Evolutionary conservation across 1,140 invertebrate genomes (phyloP), one percentile per base, ranked within the genome.

Genomic region (Trichonephila clavata): DNA sequence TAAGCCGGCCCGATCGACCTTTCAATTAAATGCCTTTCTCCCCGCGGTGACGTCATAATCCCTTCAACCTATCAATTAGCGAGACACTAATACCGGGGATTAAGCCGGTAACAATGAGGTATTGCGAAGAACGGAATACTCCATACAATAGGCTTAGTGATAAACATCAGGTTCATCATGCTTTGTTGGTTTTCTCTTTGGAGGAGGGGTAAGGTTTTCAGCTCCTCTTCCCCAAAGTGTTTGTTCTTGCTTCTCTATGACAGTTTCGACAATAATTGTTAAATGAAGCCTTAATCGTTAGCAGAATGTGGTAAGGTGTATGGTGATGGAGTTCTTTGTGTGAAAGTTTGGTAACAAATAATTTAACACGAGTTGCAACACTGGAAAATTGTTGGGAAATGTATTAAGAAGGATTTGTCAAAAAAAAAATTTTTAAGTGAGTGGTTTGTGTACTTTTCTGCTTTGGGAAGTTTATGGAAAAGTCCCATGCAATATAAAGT

Each of bases 21-120:
- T 84, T 81, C 90, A 92, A 92, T 92, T 92, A 84, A 84, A 92
- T 61, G 81, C 80, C 24, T 60, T 83, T 80, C 65, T 68, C 80
- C 32, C 50, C 80, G 61, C 81, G 57, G 59, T 92, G 90, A 92
- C 90, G 90, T 92, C 81, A 92, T 92, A 92, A 92, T 92, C 90
- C 90, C 90, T 92, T 92, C 90, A 92, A 92, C 90, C 90, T 92
- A 92, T 92, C 90, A 92, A 92, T 92, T 92, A 92, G 90, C 57
- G 81, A 59, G 80, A 84, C 90, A 92, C 90, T 92, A 92, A 92
- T 92, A 84, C 90, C 90, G 24, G 24, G 90, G 90, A 92, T 92
- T 92, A 92, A 68, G 81, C 20, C 90, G 32, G 27, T 65, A 92
- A 92, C 90, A 92, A 92, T 92, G 90, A 92, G 60, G 60, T 50